These are phyloP conservation scores for Yoshiicerus persimilis DNA, from an alignment of 1,140 invertebrate species.

Conservation along the genomic window DNA sequence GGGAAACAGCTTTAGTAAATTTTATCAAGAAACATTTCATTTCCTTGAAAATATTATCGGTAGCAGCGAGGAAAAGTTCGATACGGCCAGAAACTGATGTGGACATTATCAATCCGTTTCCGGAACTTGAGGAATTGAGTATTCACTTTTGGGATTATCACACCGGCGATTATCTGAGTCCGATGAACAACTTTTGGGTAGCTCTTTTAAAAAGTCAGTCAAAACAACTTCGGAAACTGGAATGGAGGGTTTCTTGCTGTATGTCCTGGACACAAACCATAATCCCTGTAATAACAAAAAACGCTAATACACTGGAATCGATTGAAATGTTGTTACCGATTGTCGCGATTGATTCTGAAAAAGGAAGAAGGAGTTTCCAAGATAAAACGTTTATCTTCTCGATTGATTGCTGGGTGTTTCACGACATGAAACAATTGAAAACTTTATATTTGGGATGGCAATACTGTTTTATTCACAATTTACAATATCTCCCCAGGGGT, in stretches of 20 bases:
- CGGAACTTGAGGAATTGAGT: background rate
- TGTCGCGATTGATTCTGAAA: background rate
- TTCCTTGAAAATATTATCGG: background rate
- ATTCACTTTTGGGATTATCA: background rate
- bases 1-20: background rate
- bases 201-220: background rate
- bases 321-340: background rate
- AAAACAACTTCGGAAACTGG: background rate
- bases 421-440: background rate
- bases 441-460: background rate
- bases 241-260: background rate
- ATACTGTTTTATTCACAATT: background rate
- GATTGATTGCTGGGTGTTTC: background rate
- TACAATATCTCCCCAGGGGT: background rate
- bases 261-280: background rate
- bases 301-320: background rate
- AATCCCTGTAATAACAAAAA: background rate
- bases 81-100: background rate
- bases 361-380: background rate
- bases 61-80: background rate
- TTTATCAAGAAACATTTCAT: background rate
- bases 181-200: background rate
- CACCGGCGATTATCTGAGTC: background rate
- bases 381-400: background rate
- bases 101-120: background rate